Conservation (phyloP, 2,888 invertebrate species). For the Lathronympha strigana region DNA sequence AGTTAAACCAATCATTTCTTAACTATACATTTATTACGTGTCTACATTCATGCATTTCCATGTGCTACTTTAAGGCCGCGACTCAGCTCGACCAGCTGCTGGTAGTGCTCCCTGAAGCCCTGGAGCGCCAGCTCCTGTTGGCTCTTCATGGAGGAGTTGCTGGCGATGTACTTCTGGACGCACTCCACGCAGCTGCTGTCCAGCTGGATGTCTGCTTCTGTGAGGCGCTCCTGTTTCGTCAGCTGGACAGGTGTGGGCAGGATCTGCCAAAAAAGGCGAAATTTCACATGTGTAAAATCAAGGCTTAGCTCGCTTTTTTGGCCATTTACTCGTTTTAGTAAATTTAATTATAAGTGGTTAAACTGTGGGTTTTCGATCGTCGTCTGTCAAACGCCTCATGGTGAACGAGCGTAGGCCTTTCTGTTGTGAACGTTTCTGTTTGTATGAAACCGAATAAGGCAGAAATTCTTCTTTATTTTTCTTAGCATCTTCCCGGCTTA, state of each 20-base stretch:
- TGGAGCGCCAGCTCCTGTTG: conserved; percentile 89
- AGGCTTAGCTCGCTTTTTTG: too few relatives aligned
- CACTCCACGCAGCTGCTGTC: conserved; percentile 84
- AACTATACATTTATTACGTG: conserved; percentile 59
- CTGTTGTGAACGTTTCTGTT: too few relatives aligned
- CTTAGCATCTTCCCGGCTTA: too few relatives aligned
- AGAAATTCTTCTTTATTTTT: too few relatives aligned
- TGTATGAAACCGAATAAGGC: too few relatives aligned
- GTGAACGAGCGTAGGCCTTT: too few relatives aligned
- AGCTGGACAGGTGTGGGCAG: conserved; percentile 70
- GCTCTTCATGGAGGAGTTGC: conserved; percentile 86
- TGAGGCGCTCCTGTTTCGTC: conserved; percentile 76
- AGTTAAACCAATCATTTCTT: conserved; percentile 49
- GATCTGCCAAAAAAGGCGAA: conserved; percentile 59
- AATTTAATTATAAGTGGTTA: too few relatives aligned
- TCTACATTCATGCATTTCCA: conserved; percentile 70
- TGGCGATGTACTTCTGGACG: conserved; percentile 85
- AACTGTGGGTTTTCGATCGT: too few relatives aligned
- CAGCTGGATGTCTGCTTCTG: conserved; percentile 79
- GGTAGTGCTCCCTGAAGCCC: conserved; percentile 87
- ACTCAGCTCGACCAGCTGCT: conserved; percentile 83
- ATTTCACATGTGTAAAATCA: background rate
- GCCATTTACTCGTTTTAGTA: too few relatives aligned
- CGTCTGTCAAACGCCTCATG: too few relatives aligned
- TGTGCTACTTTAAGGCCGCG: conserved; percentile 88